Base-by-base conservation (phyloP, 1,140 invertebrate genomes). In the Ruditapes philippinarum region DNA sequence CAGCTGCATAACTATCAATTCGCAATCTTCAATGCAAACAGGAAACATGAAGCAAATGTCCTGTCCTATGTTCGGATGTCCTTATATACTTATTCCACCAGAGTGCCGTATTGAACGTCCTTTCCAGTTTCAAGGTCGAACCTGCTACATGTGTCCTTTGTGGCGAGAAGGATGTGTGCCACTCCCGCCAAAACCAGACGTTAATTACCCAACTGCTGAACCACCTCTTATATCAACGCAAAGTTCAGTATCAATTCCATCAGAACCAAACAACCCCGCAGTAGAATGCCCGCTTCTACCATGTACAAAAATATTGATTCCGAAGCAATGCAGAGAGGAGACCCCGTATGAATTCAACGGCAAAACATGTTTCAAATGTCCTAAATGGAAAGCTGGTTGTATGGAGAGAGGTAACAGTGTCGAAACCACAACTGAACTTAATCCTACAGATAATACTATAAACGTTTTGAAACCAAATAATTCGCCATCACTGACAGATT, bases 301-400 rank as follows among this genome's bases (percentile, higher is more conserved):
- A 17, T 88, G 85, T 51, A 54, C 85, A 33, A 62, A 38, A 62
- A 33, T 80, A 45, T 70, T 65, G 11, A 80, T 88, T n/a, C 85
- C 85, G 36, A 0, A 33, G 1, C 40, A 88, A 51, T 88, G 85
- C 40, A 31, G 40, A 25, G 60, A 80, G n/a, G 74, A 79, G 17
- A 74, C 79, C 22, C n/a, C 85, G 0, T 80, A 45, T 25, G 14
- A 65, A 3, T 68, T 51, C 36, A n/a, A 62, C 25, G 76, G 76
- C 11, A 79, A 80, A 40, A 14, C 38, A 33, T 88, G 85, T 42
- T 80, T 68, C 22, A 88, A 51, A 25, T 88, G 85, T 54, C 85
- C 85, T n/a, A 88, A 65, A 88, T 80, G 74, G 85, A 73, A 70
- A n/a, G 62, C 65, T 19, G 84, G 84, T 14, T 87, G 84, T 49